Evolutionary conservation across 2,113 vertebrate species (phyloP).

Genomic region (Acrocephalus kingi): DNA sequence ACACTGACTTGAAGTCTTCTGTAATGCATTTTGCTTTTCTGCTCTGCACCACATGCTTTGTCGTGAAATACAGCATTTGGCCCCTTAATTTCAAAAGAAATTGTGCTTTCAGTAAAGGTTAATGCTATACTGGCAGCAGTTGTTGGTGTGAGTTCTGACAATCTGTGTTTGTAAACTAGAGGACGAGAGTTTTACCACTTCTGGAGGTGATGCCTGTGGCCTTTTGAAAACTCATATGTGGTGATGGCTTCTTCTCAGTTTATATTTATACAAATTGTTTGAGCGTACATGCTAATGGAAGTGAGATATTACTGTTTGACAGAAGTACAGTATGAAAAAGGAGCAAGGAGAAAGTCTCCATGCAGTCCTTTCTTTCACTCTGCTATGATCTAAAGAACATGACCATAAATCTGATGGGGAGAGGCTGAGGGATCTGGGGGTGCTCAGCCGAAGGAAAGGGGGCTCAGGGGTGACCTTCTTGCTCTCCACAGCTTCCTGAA

Average conservation of each 20-base stretch:
- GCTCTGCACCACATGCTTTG: not conserved
- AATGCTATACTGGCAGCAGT: not conserved
- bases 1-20: not conserved
- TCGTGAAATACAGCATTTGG: not conserved
- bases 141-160: not conserved
- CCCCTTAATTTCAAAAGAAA: not conserved
- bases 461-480: not conserved
- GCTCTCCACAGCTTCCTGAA: not conserved
- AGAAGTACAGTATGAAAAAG: not conserved
- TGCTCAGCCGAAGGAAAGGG: not conserved
- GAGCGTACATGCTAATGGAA: not conserved
- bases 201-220: not conserved
- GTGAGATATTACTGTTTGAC: not conserved
- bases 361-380: not conserved
- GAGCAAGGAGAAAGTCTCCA: not conserved
- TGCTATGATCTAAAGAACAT: accelerated
- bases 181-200: not conserved
- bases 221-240: not conserved
- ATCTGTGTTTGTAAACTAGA: not conserved
- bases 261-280: not conserved
- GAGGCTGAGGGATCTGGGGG: not conserved
- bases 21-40: not conserved
- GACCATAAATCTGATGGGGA: not conserved
- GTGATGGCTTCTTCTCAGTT: not conserved
- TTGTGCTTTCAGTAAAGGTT: not conserved